Evolutionary conservation across 1,140 invertebrate genomes (phyloP).

Genomic region (Anthonomus grandis): DNA sequence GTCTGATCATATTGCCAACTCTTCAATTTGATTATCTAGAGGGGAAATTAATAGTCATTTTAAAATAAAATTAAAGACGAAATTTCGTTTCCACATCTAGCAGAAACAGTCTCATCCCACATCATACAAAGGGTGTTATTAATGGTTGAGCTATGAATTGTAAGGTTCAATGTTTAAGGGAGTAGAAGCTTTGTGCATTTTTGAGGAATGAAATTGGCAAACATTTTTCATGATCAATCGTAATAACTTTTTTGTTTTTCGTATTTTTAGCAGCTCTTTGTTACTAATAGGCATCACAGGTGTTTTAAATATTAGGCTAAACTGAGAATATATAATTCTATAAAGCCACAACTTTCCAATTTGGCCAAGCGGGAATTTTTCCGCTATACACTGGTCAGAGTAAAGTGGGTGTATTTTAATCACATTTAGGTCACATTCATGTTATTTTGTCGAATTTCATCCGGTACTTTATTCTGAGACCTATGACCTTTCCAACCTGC

Average conservation of each 20-base stretch:
- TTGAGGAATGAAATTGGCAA: constrained; percentile 14
- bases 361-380: too few relatives aligned
- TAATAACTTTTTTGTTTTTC: not conserved
- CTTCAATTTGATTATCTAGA: not conserved
- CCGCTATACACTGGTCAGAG: too few relatives aligned
- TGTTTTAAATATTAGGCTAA: too few relatives aligned
- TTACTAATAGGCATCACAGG: too few relatives aligned
- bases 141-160: constrained; percentile 8
- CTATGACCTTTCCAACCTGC: too few relatives aligned
- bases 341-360: too few relatives aligned
- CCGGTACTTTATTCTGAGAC: too few relatives aligned
- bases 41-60: not conserved
- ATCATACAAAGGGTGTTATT: constrained; percentile 8
- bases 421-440: too few relatives aligned
- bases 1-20: constrained; percentile 12
- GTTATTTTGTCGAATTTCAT: too few relatives aligned
- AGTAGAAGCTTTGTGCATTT: constrained; percentile 22
- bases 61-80: constrained; percentile 7
- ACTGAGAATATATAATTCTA: too few relatives aligned
- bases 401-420: too few relatives aligned
- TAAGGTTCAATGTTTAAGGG: constrained; percentile 18
- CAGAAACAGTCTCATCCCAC: constrained; percentile 20
- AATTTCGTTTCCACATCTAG: constrained; percentile 18
- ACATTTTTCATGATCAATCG: constrained; percentile 18
- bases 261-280: too few relatives aligned